Evolutionary conservation across 2,888 invertebrate species (phyloP).

Genomic region (Aporophyla nigra): DNA sequence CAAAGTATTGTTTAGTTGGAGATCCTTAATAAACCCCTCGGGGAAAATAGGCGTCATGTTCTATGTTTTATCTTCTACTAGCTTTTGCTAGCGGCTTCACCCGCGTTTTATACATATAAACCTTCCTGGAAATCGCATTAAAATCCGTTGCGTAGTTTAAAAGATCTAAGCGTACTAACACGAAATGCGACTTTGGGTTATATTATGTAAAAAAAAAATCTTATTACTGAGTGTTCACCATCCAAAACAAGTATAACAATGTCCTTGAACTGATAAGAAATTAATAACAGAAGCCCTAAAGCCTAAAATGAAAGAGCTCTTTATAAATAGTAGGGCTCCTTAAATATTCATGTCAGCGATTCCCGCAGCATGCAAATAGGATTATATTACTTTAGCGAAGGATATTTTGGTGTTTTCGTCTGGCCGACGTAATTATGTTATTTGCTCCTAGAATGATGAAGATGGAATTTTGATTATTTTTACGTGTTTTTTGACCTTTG

Average conservation of each 20-base stretch:
- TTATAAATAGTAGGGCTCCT: slow-evolving; percentile 53
- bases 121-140: too few relatives aligned
- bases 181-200: too few relatives aligned
- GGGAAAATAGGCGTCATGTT: background rate
- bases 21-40: too few relatives aligned
- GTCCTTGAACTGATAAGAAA: slow-evolving; percentile 32
- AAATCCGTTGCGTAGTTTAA: too few relatives aligned
- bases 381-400: slow-evolving; percentile 77
- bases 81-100: too few relatives aligned
- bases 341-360: slow-evolving; percentile 68
- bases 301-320: slow-evolving; percentile 42
- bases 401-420: slow-evolving; percentile 67
- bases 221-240: background rate
- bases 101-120: too few relatives aligned
- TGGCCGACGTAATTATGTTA: slow-evolving; percentile 55
- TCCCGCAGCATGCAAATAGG: slow-evolving; percentile 77
- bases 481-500: slow-evolving; percentile 24
- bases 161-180: too few relatives aligned
- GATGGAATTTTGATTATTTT: slow-evolving; percentile 43
- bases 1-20: too few relatives aligned
- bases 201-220: too few relatives aligned
- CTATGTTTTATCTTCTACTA: background rate
- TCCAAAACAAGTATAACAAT: background rate
- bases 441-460: slow-evolving; percentile 51
- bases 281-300: slow-evolving; percentile 56